Conservation (phyloP, 2,113 vertebrate species). For the Columba livia region DNA sequence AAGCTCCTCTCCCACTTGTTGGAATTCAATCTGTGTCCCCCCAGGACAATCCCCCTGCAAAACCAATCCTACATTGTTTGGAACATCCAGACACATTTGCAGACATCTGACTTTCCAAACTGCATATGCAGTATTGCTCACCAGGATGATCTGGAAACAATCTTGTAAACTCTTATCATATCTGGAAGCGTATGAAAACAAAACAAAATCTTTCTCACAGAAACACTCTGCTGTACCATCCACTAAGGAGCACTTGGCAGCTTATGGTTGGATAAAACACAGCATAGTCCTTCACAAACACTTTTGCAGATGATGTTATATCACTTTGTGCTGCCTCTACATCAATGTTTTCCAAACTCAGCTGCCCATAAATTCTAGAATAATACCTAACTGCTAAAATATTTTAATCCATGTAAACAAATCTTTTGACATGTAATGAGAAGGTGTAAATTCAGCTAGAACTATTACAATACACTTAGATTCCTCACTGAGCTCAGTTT, state of each 20-base stretch:
- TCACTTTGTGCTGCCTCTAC: not conserved
- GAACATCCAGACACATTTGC: not conserved
- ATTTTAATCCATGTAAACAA: not conserved
- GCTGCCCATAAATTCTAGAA: not conserved
- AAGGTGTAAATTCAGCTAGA: conserved; percentile 6
- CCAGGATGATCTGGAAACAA: not conserved
- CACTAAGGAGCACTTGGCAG: not conserved
- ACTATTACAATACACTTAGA: not conserved
- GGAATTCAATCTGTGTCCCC: not conserved
- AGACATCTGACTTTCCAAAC: not conserved
- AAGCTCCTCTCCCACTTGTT: not conserved
- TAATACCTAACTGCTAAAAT: not conserved
- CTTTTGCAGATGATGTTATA: not conserved
- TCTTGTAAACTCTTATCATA: not conserved
- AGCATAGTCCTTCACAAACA: not conserved
- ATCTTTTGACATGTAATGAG: not conserved
- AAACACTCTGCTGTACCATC: not conserved
- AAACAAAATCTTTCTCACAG: not conserved
- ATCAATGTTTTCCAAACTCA: not conserved
- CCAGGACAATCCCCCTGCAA: not conserved
- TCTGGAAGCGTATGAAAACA: not conserved
- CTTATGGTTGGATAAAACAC: not conserved
- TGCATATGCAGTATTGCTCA: not conserved
- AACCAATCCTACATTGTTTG: not conserved
- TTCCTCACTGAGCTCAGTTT: not conserved